Percentiles rank a stretch among this genome's conserved stretches.
Evolutionary conservation across 2,888 invertebrate species (phyloP).

Genomic region (Agrotis exclamationis): DNA sequence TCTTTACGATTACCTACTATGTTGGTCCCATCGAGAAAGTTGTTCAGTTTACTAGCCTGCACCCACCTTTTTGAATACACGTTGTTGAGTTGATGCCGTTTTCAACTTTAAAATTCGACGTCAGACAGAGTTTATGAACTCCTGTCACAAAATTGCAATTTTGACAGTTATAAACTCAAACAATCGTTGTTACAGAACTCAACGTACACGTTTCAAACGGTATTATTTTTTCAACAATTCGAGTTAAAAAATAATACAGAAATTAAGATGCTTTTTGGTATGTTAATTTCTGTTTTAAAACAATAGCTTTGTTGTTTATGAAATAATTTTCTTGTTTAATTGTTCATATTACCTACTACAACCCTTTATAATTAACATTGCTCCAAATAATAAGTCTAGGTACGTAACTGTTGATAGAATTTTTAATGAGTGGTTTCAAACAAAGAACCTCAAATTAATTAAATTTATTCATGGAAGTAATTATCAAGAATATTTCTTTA

Average conservation of each 20-base stretch:
- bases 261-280: conserved; percentile 23
- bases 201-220: not conserved
- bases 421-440: conserved; percentile 22
- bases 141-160: not conserved
- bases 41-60: no score
- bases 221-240: not conserved
- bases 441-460: conserved; percentile 34
- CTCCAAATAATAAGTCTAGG: conserved; percentile 41
- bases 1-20: no score
- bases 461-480: conserved; percentile 16
- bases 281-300: conserved; percentile 43
- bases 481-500: conserved; percentile 1
- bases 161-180: not conserved
- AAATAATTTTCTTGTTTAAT: conserved; percentile 32
- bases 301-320: conserved; percentile 27
- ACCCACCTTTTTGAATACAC: no score
- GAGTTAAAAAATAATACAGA: conserved; percentile 2
- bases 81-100: no score
- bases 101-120: no score
- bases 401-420: conserved; percentile 29
- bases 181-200: not conserved
- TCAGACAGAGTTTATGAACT: no score
- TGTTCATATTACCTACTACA: conserved; percentile 28
- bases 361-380: conserved; percentile 41
- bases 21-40: no score